Evolutionary conservation across 2,113 vertebrate species (phyloP).

Genomic region (Spheniscus mendiculus): DNA sequence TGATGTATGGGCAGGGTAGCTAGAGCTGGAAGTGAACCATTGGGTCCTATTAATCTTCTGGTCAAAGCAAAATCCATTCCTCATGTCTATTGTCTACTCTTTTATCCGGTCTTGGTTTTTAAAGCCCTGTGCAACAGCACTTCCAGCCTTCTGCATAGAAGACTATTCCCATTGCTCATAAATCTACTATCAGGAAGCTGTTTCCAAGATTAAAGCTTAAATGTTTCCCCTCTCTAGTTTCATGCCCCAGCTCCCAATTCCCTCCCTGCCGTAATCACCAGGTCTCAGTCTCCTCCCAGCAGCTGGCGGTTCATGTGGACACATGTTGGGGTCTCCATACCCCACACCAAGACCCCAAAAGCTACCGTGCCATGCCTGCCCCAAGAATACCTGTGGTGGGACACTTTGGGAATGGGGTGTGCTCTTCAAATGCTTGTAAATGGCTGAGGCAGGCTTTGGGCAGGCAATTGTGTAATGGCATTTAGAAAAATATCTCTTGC

Average conservation of each 20-base stretch:
- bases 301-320: neutral
- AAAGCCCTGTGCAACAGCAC: neutral
- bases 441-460: neutral
- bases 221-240: conserved; percentile 49
- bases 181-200: conserved; percentile 62
- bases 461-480: neutral
- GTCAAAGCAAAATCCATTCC: neutral
- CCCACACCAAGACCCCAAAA: neutral
- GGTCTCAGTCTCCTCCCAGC: neutral
- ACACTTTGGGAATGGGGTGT: neutral
- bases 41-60: neutral
- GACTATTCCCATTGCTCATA: conserved; percentile 37
- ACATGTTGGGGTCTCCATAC: neutral
- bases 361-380: neutral
- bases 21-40: neutral
- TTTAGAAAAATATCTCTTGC: neutral
- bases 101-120: neutral
- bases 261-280: neutral
- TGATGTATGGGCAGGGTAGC: neutral
- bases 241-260: neutral
- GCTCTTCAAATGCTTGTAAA: neutral
- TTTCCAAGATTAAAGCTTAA: conserved; percentile 56
- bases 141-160: conserved; percentile 31
- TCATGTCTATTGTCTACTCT: neutral
- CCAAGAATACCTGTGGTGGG: neutral